phyloP scores from a whole-genome alignment of 2,797 vertebrate species.

The Onychomys torridus region DNA sequence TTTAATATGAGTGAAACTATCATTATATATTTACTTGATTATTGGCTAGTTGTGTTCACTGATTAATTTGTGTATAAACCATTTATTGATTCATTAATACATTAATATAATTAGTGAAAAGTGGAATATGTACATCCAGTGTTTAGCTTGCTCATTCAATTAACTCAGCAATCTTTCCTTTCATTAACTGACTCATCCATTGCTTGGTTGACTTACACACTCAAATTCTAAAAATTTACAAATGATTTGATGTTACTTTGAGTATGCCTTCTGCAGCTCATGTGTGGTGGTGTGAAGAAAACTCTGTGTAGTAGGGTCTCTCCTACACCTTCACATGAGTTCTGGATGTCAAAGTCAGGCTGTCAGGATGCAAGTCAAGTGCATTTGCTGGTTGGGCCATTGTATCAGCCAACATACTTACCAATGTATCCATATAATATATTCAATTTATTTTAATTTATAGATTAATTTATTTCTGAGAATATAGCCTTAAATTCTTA shows the following conservation, averaged over 20 bases:
- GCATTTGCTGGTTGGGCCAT: background rate
- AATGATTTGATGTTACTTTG: background rate
- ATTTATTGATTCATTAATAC: no score
- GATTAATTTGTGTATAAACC: no score
- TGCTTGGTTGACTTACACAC: background rate
- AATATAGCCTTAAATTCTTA: background rate
- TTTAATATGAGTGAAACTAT: no score
- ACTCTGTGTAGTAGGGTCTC: background rate
- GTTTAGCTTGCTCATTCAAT: background rate
- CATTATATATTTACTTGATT: no score
- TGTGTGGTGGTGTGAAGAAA: background rate
- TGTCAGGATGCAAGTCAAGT: background rate
- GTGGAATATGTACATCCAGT: background rate
- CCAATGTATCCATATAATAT: background rate
- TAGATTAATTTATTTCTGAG: background rate
- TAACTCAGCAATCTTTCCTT: background rate
- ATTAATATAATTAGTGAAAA: background rate
- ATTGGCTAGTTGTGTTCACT: no score
- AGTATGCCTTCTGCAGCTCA: background rate
- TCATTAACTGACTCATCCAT: background rate
- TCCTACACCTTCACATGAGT: background rate
- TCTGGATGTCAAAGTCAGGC: background rate
- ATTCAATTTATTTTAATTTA: background rate
- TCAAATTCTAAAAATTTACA: background rate
- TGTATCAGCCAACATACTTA: no score